Evolutionary conservation across 2,797 vertebrate species (phyloP).

Genomic region (Gadopsis marmoratus): DNA sequence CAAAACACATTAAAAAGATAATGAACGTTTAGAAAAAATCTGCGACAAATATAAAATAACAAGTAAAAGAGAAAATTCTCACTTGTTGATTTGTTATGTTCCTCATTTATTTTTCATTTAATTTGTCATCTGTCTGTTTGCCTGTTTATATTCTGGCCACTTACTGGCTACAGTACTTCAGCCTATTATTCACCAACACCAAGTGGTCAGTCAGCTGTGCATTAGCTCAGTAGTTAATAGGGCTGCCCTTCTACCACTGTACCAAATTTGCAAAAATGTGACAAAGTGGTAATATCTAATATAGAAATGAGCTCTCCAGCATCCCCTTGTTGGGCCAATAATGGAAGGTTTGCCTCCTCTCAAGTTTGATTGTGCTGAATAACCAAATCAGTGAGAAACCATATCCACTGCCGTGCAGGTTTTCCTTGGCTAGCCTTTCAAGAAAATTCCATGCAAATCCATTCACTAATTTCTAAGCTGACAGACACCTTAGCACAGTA

Average conservation of each 20-base stretch:
- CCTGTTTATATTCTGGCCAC: constrained; percentile 16
- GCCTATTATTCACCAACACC: constrained; percentile 19
- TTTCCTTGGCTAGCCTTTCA: not conserved
- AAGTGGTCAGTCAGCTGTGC: constrained; percentile 30
- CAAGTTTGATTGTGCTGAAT: constrained; percentile 38
- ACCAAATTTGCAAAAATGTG: constrained; percentile 28
- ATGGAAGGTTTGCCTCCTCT: constrained; percentile 19
- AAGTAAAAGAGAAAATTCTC: not conserved
- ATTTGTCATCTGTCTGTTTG: not conserved
- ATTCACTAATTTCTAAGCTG: not conserved
- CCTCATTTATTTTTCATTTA: constrained; percentile 11
- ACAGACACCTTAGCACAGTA: not conserved
- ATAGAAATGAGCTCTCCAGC: constrained; percentile 26
- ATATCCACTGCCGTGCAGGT: not conserved
- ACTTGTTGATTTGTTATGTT: not conserved
- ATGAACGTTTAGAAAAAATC: not conserved
- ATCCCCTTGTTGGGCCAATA: constrained; percentile 19
- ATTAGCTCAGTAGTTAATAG: constrained; percentile 38
- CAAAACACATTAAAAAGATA: not conserved
- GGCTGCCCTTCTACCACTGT: constrained; percentile 20
- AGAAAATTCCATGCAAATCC: not conserved
- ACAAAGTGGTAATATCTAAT: constrained; percentile 12
- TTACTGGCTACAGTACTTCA: constrained; percentile 17
- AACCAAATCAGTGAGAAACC: constrained; percentile 34
- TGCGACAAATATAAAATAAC: not conserved